Base-by-base conservation (phyloP, 2,888 invertebrate species). In the Melikaiella ostensackeni region DNA sequence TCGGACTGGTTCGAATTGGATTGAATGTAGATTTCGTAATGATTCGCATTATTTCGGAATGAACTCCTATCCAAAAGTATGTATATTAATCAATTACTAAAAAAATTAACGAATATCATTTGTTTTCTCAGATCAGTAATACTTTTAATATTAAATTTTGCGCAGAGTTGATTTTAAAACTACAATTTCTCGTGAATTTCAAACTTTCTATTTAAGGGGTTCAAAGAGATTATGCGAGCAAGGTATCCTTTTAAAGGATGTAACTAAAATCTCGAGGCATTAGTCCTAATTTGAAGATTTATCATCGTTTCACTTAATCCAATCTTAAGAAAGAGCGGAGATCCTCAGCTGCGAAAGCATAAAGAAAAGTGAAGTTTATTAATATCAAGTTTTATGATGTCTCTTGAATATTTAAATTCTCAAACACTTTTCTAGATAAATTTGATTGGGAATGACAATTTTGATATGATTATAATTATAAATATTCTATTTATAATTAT, bases 231-330 rank as follows among this genome's bases (percentile, higher is more conserved):
- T 46, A 42, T 27, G 16, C 16, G 42, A 42, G 64, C 27, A 38
- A 42, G 64, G 27, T 27, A 24, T 24, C 27, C 42, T 64, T 42
- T 42, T 64, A 42, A 27, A 42, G 27, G 1, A 42, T 64, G 19
- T 16, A 64, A 64, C 42, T 42, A 24, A 42, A 64, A 24, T 64
- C 24, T 24, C 6, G 11, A 38, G 63, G 24, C 13, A 64, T 21
- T 16, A 27, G 13, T 38, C 64, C 16, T 19, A 27, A 42, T 64
- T 38, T 8, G 24, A 7, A 2, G n/a, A 50, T 50, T 50, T 50
- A 50, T 64, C 11, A 21, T 64, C 64, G 16, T 42, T 64, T 42
- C 27, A 64, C 24, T 64, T 64, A 38, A 64, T 42, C 42, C 42
- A 64, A 42, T 42, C 42, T 42, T 2, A 11, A 42, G 19, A 42